A percentile compares a stretch with the other conserved stretches of the same genome.
Conservation (phyloP, 1,140 invertebrate genomes). For the Meloidogyne exigua region DNA sequence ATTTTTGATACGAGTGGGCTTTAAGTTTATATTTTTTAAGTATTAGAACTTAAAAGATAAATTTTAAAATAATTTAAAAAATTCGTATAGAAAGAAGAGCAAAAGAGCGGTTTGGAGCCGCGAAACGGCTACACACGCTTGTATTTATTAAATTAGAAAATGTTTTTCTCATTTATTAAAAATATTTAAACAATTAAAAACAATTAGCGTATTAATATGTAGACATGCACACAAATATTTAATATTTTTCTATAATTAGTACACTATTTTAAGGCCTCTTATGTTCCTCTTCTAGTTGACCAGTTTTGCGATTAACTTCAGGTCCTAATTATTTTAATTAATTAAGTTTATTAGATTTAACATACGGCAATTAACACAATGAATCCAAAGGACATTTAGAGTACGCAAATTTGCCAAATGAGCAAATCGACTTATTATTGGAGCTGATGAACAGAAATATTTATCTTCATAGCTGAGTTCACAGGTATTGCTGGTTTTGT, state of each 20-base stretch:
- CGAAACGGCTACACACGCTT: too few species aligned
- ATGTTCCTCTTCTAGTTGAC: slow-evolving; percentile 1
- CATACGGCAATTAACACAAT: slow-evolving; percentile 42
- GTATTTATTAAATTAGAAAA: too few species aligned
- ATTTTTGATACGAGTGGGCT: too few species aligned
- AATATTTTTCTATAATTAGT: background rate
- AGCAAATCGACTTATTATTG: slow-evolving; percentile 27
- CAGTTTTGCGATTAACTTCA: slow-evolving; percentile 30
- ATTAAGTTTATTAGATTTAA: background rate
- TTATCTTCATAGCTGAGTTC: slow-evolving; percentile 41
- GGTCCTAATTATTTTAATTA: slow-evolving; percentile 7
- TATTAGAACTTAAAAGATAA: too few species aligned
- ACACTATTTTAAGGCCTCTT: background rate
- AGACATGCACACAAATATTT: background rate
- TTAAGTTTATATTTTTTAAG: too few species aligned
- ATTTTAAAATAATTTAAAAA: too few species aligned
- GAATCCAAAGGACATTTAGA: slow-evolving; percentile 36
- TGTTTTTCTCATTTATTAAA: too few species aligned
- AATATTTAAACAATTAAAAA: too few species aligned
- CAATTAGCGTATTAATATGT: too few species aligned
- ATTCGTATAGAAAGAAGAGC: too few species aligned
- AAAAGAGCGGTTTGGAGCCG: too few species aligned
- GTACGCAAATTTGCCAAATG: slow-evolving; percentile 10
- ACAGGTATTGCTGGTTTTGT: slow-evolving; percentile 30
- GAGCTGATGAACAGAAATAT: slow-evolving; percentile 32